Evolutionary conservation across 2,113 vertebrate genomes (phyloP), one percentile per base, ranked within the genome.

Genomic region (Microtus oregoni): DNA sequence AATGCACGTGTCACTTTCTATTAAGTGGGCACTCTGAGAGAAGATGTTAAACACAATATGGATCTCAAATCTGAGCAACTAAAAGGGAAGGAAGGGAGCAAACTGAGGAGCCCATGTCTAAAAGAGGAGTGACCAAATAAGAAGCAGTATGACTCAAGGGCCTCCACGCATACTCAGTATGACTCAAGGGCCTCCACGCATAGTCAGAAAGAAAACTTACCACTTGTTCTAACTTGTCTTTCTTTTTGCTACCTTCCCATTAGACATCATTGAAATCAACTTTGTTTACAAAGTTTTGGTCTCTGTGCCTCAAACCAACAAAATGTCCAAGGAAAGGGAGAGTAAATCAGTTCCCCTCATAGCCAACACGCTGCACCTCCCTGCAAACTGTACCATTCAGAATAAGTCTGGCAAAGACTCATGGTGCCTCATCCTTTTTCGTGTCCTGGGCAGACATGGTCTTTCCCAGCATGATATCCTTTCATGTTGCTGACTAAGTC

Each of bases 31-130:
- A 35, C 5, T 89, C 72, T 81, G 19, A 52, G 3, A 76, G 5
- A 50, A 94, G 52, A 63, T 26, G 1, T 19, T 85, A 85, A 70
- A 68, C 2, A 7, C 26, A 73, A 9, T 90, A 83, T 78, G 32
- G 5, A 0, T 63, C 89, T 24, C 70, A 90, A 91, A 68, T 19
- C n/a, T 75, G 13, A 95, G 19, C 4, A 22, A 19, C 4, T 41
- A 14, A 58, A 6, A 76, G 0, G 32, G 9, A 22, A 7, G 1
- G 22, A 12, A 9, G 1, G 4, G 14, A 8, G 19, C 26, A 78
- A 32, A 35, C 1, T 52, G 7, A 70, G 24, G 5, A 44, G 13
- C 38, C 24, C 65, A 5, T 68, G 81, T 3, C 4, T 89, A 47
- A 22, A 52, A 78, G 10, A 77, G 61, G 28, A 78, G 72, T 75